A percentile compares a stretch with the other conserved stretches of the same genome.
Conservation (phyloP, 2,113 vertebrate species). For the Ophthalmolycus amberensis region DNA sequence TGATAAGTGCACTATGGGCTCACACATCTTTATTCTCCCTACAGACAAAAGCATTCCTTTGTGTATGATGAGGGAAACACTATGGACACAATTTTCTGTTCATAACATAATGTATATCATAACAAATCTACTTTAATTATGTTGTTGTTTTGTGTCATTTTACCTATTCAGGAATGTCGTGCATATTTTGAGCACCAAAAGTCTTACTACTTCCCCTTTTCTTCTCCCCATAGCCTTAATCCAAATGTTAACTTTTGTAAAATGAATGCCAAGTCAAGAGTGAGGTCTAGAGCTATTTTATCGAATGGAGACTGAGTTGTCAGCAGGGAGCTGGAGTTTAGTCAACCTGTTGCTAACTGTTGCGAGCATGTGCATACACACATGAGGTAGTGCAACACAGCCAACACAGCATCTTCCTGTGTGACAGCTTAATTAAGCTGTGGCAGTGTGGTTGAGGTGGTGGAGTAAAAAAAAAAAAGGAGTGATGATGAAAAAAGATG, state of each 20-base stretch:
- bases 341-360: background rate
- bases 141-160: background rate
- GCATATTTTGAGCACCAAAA: background rate
- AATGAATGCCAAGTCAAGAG: background rate
- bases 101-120: background rate
- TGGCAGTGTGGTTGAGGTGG: background rate
- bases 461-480: background rate
- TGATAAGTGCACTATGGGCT: background rate
- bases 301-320: slow-evolving; percentile 4
- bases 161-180: background rate
- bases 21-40: background rate
- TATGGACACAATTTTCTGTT: background rate
- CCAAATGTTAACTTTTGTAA: background rate
- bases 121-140: background rate
- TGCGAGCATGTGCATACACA: background rate
- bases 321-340: background rate
- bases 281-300: background rate
- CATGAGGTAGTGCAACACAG: background rate
- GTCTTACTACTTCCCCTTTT: background rate
- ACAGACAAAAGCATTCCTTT: background rate
- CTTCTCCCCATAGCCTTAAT: background rate
- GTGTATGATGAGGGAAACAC: background rate
- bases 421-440: background rate
- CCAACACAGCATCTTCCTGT: slow-evolving; percentile 1
- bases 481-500: background rate